Percentiles rank a stretch among this genome's conserved stretches.
These are phyloP conservation scores for Hippocampus guttulatus DNA, from an alignment of 2,113 vertebrate genomes.

Conservation along the genomic window DNA sequence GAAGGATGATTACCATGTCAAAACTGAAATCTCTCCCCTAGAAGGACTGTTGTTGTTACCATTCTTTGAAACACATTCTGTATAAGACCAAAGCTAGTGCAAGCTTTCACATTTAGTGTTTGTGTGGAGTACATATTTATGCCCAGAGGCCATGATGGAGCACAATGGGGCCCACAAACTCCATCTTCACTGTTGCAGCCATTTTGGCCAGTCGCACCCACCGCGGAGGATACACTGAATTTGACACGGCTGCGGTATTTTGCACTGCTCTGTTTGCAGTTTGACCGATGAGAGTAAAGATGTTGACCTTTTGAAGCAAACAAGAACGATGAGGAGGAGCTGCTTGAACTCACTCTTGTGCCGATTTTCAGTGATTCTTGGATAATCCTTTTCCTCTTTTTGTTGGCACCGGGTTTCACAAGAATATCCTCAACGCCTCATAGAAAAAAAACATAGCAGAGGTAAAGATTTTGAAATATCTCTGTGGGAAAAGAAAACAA, in stretches of 20 bases:
- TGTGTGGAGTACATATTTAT: conserved; percentile 54
- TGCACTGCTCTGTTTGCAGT: not conserved
- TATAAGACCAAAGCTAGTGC: not conserved
- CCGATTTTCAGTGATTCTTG: conserved; percentile 77
- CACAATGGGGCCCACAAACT: conserved; percentile 48
- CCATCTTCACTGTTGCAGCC: conserved; percentile 53
- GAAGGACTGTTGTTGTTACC: not conserved
- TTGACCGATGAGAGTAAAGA: not conserved
- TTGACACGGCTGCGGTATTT: conserved; percentile 53
- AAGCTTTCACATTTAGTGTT: not conserved
- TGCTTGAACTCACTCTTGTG: conserved; percentile 71
- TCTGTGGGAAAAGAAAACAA: not conserved
- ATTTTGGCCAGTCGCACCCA: conserved; percentile 59
- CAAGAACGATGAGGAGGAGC: not conserved
- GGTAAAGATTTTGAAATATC: not conserved
- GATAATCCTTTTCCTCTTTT: conserved; percentile 78
- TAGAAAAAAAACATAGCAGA: not conserved
- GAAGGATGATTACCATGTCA: not conserved
- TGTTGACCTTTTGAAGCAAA: not conserved
- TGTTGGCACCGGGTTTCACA: conserved; percentile 81
- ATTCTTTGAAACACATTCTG: not conserved
- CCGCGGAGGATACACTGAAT: conserved; percentile 51
- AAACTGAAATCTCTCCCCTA: too few relatives aligned
- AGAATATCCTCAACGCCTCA: conserved; percentile 95
- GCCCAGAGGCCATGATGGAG: conserved; percentile 30